Conservation (phyloP, 1,140 invertebrate species). For the Drosophila arawakana region DNA sequence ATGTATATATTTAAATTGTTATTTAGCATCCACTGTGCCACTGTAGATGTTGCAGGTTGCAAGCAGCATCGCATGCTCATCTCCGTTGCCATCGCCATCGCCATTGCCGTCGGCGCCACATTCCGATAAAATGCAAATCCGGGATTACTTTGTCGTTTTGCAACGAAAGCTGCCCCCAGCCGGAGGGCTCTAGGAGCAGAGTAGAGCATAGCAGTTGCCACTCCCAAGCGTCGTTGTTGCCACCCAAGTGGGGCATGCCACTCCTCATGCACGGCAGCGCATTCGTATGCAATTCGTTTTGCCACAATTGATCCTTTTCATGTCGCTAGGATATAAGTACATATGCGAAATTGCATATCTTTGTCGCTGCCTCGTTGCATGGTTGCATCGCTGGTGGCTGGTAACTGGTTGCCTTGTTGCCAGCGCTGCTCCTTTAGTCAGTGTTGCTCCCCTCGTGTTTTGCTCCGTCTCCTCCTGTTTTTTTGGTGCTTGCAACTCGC, state of each 20-base stretch:
- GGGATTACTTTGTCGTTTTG: constrained; percentile 82
- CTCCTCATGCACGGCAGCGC: constrained; percentile 55
- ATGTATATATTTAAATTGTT: not conserved
- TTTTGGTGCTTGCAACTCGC: not conserved
- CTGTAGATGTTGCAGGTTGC: constrained; percentile 23
- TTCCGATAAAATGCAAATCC: constrained; percentile 83
- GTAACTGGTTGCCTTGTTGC: constrained; percentile 7
- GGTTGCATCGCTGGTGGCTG: constrained; percentile 15
- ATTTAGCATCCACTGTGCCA: constrained; percentile 24
- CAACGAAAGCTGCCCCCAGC: constrained; percentile 71
- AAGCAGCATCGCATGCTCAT: constrained; percentile 23
- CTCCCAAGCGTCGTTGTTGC: not conserved
- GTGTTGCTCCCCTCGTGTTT: not conserved
- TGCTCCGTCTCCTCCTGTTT: no score
- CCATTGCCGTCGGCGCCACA: constrained; percentile 70
- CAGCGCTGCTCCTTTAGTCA: constrained; percentile 39
- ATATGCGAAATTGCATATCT: constrained; percentile 83
- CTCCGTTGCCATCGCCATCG: constrained; percentile 21
- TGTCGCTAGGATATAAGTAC: constrained; percentile 83
- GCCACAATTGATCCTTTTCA: constrained; percentile 83
- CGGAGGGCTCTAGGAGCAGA: not conserved
- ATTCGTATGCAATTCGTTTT: constrained; percentile 83
- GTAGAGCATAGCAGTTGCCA: constrained; percentile 12
- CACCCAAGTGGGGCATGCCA: not conserved
- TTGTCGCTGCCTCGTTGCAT: constrained; percentile 64